phyloP scores from a whole-genome alignment of 2,888 invertebrate genomes.

The Drosophila pullipes region DNA sequence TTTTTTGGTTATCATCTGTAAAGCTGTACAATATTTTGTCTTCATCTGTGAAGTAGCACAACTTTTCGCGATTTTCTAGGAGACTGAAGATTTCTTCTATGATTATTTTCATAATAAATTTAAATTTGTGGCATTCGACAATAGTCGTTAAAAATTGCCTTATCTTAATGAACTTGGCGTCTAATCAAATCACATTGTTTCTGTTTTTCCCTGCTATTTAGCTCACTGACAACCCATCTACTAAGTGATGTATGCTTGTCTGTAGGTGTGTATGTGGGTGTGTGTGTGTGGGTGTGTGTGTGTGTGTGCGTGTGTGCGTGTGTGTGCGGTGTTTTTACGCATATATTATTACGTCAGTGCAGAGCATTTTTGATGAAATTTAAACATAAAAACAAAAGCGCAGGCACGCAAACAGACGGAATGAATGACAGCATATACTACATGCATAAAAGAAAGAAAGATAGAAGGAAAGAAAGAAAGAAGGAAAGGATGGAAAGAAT shows the following conservation, averaged over 20 bases:
- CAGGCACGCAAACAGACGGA: slow-evolving; percentile 48
- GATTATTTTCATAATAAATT: slow-evolving; percentile 15
- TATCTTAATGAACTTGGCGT: slow-evolving; percentile 54
- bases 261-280: too few relatives aligned
- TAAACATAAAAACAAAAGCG: slow-evolving; percentile 73
- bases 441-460: slow-evolving; percentile 12
- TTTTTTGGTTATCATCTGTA: neutral
- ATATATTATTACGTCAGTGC: slow-evolving; percentile 69
- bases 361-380: slow-evolving; percentile 68
- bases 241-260: slow-evolving; percentile 13
- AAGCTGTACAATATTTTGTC: neutral
- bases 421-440: slow-evolving; percentile 20
- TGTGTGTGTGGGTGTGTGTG: slow-evolving; percentile 11
- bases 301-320: neutral
- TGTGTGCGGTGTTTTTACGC: slow-evolving; percentile 35
- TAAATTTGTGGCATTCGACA: slow-evolving; percentile 6
- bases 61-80: neutral
- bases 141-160: slow-evolving; percentile 36
- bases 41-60: neutral
- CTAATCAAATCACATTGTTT: slow-evolving; percentile 61
- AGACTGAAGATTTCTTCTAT: neutral
- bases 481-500: slow-evolving; percentile 29
- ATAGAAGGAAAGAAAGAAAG: slow-evolving; percentile 36
- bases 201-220: slow-evolving; percentile 24
- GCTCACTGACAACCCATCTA: slow-evolving; percentile 5